These are phyloP conservation scores for Bufotes viridis DNA, from an alignment of 2,797 vertebrate species.

Conservation along the genomic window DNA sequence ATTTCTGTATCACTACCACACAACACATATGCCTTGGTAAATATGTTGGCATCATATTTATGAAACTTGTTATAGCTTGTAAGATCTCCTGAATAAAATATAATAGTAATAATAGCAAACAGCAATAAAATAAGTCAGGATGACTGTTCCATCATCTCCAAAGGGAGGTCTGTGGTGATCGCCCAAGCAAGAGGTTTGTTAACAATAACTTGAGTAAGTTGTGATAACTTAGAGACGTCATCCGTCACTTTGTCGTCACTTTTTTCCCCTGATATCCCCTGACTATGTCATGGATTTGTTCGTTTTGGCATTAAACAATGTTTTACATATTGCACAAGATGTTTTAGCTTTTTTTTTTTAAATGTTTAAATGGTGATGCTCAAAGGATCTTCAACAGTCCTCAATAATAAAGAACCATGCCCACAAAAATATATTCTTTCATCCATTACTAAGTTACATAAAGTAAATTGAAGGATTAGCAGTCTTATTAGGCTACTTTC, in stretches of 20 bases:
- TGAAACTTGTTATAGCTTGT: not conserved
- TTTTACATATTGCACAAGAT: not conserved
- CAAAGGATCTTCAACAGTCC: too few species aligned
- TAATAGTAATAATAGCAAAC: constrained; percentile 21
- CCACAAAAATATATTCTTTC: too few species aligned
- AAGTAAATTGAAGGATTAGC: too few species aligned
- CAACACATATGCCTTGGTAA: not conserved
- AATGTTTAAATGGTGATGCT: not conserved
- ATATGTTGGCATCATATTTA: not conserved
- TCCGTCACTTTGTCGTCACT: not conserved
- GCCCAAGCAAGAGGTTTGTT: not conserved
- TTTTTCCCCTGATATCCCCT: not conserved
- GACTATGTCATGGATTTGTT: not conserved
- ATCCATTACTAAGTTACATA: too few species aligned
- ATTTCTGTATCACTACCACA: not conserved
- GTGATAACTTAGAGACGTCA: not conserved
- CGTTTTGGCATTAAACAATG: not conserved
- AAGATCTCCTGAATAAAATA: constrained; percentile 23
- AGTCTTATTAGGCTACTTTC: too few species aligned
- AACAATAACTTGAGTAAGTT: constrained; percentile 9
- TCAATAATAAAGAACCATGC: too few species aligned
- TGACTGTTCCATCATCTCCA: not conserved
- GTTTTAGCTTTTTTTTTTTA: not conserved
- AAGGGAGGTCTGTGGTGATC: not conserved
- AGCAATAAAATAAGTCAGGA: not conserved